Evolutionary conservation across 1,140 invertebrate genomes (phyloP), one percentile per base, ranked within the genome.

Genomic region (Atta colombica): DNA sequence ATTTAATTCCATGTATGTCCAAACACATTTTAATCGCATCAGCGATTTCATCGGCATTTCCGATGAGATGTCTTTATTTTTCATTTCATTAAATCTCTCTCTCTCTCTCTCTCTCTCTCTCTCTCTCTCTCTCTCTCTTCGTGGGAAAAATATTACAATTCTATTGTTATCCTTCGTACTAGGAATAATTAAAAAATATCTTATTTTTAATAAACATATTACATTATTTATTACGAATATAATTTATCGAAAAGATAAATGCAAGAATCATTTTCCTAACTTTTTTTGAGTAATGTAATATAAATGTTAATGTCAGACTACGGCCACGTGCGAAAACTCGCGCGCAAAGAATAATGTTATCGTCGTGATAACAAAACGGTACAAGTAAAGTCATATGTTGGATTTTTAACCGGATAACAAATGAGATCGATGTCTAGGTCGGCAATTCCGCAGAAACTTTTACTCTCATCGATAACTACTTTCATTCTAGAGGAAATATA

Each of bases 341-440:
- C 60, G 45, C 35, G 45, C 28, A 18, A 65, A 77, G 82, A 85
- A 66, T 35, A 39, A 12, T 31, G 74, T 85, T 85, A 85, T 85
- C 82, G 53, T 66, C 45, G 60, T 49, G 69, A 72, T 86, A 86
- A 81, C 85, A 39, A 35, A 49, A 84, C 25, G 28, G 35, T 49
- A 51, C 25, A 31, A 77, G 74, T 39, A 72, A 82, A 71, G n/a
- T 72, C 58, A 51, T 71, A 28, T 72, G 45, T 51, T 68, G 80
- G 66, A 85, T 84, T 75, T 75, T 84, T 53, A 85, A 53, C n/a
- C 53, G 78, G 86, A 87, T 87, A 87, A 87, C 77, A 69, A 21
- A 72, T 68, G 63, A 61, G 69, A 87, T 87, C 71, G 77, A 88
- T 92, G 87, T 91, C 87, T 92, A 90, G 92, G 86, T 90, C 88